Base-by-base conservation (phyloP, 2,888 invertebrate genomes). In the Deilephila elpenor region DNA sequence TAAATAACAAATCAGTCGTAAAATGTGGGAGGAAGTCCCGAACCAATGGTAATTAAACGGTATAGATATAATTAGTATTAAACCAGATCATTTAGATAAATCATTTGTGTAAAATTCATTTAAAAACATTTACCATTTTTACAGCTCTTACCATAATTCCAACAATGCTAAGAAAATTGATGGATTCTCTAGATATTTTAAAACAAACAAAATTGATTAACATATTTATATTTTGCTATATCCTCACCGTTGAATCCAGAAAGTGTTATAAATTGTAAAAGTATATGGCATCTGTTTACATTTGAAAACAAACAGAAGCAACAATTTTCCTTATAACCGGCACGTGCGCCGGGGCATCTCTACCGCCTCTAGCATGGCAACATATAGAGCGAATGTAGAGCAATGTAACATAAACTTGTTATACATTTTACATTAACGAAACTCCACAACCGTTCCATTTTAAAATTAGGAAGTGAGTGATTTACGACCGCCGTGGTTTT, bases 351-450 rank as follows among this genome's bases (percentile, higher is more conserved):
- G 8, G 51, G 51, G 67, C 67, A 25, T 67, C 64, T n/a, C 44
- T 51, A 51, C 59, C 59, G 44, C 3, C 64, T n/a, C 44, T 51
- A 51, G 11, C 60, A 60, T 29, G 25, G 60, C 60, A 60, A 60
- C 67, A 29, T 51, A n/a, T 56, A 51, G 14, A 67, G 67, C 67
- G 37, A 67, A 67, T 67, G 67, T 67, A 51, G 67, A 67, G 67
- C 67, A 51, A 25, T 67, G 67, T 67, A 67, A 67, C 67, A 67
- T 67, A 67, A 67, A 67, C 67, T 51, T 61, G 61, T 25, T 62
- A 62, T 37, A 64, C 64, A 8, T 64, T 64, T 44, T 51, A 67
- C 51, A 67, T 67, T 67, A 67, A 67, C 51, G 51, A 51, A 67
- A 67, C 67, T 29, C 19, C 56, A 64, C 64, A 44, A 67, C 44